Conservation (phyloP, 2,113 vertebrate species). For the Heloderma charlesbogerti region DNA sequence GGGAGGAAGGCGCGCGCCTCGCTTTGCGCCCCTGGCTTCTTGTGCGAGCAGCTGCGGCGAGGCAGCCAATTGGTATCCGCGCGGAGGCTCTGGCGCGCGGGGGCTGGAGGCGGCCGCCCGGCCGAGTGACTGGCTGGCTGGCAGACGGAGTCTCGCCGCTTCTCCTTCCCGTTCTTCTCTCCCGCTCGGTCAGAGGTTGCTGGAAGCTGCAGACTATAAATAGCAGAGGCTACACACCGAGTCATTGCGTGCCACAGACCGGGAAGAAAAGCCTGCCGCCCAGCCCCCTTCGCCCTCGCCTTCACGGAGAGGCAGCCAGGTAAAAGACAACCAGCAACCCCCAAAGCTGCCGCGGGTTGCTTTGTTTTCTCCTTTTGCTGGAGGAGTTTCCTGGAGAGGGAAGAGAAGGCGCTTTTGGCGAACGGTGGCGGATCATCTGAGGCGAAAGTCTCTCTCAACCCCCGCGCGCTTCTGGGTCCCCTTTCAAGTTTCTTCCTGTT, state of each 20-base stretch:
- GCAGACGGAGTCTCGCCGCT: conserved; percentile 2
- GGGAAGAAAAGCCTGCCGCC: conserved; percentile 57
- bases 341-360: not conserved
- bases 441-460: not conserved
- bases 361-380: not conserved
- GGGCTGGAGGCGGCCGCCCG: not conserved
- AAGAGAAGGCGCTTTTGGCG: not conserved
- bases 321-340: not conserved
- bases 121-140: not conserved
- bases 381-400: not conserved
- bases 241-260: conserved; percentile 16
- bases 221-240: conserved; percentile 63
- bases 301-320: not conserved
- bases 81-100: conserved; percentile 28
- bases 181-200: conserved; percentile 47
- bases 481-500: conserved; percentile 63
- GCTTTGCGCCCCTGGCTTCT: conserved; percentile 11
- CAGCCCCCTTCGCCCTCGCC: not conserved
- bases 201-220: conserved; percentile 74
- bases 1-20: conserved; percentile 10
- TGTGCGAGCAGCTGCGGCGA: conserved; percentile 47
- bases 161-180: conserved; percentile 2
- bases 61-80: conserved; percentile 27
- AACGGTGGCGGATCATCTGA: not conserved
- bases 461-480: conserved; percentile 7